Evolutionary conservation across 1,140 invertebrate genomes (phyloP).

Genomic region (Gryllus bimaculatus): DNA sequence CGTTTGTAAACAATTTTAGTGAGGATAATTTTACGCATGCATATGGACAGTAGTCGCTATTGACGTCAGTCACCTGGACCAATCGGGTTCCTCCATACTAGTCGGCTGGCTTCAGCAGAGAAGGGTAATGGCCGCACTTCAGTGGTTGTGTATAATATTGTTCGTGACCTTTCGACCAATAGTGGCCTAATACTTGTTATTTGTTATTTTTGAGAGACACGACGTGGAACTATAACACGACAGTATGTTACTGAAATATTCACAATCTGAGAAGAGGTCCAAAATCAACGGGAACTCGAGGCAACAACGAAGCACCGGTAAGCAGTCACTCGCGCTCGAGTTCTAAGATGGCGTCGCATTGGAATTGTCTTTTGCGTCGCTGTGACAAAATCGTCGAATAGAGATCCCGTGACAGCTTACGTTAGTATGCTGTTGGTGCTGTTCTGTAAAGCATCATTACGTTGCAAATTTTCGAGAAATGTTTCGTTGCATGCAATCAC

Average conservation of each 20-base stretch:
- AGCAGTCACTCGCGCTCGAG: not conserved
- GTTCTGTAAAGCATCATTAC: no score
- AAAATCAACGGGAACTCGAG: conserved; percentile 6
- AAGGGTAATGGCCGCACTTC: conserved; percentile 12
- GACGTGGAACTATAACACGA: not conserved
- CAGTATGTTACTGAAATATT: conserved; percentile 12
- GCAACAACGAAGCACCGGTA: conserved; percentile 12
- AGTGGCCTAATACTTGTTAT: conserved; percentile 7
- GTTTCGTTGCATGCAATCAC: no score
- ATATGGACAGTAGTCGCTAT: no score
- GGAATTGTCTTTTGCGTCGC: not conserved
- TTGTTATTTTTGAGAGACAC: not conserved
- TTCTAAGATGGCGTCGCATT: conserved; percentile 10
- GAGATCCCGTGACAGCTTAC: no score
- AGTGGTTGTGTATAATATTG: not conserved
- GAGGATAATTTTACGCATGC: no score
- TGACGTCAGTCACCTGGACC: conserved; percentile 10
- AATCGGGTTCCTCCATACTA: not conserved
- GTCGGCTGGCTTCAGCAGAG: conserved; percentile 7
- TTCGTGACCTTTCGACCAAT: conserved; percentile 11
- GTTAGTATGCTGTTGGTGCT: no score
- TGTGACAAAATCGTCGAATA: no score
- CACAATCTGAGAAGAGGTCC: conserved; percentile 10
- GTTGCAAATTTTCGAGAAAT: no score
- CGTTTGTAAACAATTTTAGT: no score